These are phyloP conservation scores for Pteruthius melanotis DNA, from an alignment of 2,113 vertebrate species.

Conservation along the genomic window DNA sequence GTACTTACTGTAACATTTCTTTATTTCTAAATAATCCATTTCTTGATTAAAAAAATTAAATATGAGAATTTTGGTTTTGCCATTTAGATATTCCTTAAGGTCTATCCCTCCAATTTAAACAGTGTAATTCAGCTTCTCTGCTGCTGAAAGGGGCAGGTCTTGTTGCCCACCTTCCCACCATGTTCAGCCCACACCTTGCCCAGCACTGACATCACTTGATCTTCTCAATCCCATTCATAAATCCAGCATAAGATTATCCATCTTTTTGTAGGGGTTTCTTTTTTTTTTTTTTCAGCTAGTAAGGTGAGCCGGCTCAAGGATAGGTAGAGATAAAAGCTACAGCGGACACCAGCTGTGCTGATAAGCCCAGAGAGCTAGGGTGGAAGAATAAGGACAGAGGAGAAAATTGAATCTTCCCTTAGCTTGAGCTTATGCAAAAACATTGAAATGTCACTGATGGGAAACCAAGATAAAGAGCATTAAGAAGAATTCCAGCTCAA, in stretches of 20 bases:
- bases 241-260: background rate
- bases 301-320: background rate
- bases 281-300: background rate
- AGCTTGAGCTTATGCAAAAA: background rate
- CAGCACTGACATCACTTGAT: background rate
- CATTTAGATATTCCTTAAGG: background rate
- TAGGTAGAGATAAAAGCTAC: background rate
- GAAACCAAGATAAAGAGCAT: background rate
- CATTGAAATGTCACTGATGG: background rate
- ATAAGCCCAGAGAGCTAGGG: background rate
- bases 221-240: background rate
- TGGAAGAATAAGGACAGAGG: background rate
- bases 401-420: background rate
- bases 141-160: background rate
- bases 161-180: background rate
- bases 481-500: conserved; percentile 4
- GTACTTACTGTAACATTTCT: background rate
- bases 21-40: background rate
- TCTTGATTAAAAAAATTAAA: background rate
- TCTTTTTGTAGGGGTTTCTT: background rate
- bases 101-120: background rate
- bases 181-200: background rate
- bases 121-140: background rate
- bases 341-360: background rate
- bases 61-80: background rate